Evolutionary conservation across 2,888 invertebrate species (phyloP).

Genomic region (Sepioteuthis lessoniana): DNA sequence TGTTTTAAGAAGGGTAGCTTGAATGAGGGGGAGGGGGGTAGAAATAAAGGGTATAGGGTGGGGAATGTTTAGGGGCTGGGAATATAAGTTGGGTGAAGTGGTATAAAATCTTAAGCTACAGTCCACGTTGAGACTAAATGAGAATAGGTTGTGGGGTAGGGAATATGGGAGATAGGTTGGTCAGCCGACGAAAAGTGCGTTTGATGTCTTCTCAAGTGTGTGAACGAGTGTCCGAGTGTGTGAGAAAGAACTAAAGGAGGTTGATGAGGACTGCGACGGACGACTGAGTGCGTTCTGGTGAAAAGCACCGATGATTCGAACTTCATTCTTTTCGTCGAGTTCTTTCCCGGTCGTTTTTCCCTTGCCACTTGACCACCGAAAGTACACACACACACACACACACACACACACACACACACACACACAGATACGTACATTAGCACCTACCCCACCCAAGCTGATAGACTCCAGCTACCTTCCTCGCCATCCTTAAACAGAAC

Average conservation of each 20-base stretch:
- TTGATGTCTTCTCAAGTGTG: not conserved
- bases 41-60: not conserved
- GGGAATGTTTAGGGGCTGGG: not conserved
- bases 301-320: not conserved
- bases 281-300: not conserved
- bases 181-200: not conserved
- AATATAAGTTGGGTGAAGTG: conserved; percentile 7
- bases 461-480: not conserved
- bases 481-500: not conserved
- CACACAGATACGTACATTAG: not conserved
- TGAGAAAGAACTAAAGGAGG: not conserved
- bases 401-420: not conserved
- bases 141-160: not conserved
- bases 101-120: not conserved
- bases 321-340: not conserved
- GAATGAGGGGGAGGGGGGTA: not conserved
- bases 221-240: not conserved
- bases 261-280: not conserved
- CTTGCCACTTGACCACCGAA: no score
- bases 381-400: not conserved
- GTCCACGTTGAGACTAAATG: not conserved
- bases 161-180: not conserved
- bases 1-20: not conserved
- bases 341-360: not conserved
- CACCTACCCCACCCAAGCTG: not conserved